Evolutionary conservation across 2,888 invertebrate species (phyloP), one percentile per base, ranked within the genome.

Genomic region (Acleris emargana): DNA sequence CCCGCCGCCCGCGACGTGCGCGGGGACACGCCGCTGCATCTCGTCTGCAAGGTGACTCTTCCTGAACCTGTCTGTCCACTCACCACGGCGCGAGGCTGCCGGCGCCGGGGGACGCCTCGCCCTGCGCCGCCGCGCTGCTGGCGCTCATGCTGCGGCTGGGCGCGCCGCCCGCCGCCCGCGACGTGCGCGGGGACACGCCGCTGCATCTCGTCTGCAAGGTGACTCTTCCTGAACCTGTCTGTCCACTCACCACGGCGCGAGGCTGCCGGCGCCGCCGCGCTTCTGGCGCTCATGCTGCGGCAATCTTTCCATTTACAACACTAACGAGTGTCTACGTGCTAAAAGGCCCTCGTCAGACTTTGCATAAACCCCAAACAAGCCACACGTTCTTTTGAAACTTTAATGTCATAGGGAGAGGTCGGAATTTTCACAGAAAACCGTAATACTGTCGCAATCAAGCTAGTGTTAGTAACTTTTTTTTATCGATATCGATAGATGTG

Each of bases 21-120:
- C 64, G 97, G 97, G 20, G 97, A 98, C 89, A 97, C 97, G 20
- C 96, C 98, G 13, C 93, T 99, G 58, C 98, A 98, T 83, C 93
- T 98, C 68, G 96, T 96, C 0, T 97, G 97, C 69, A 94, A 95
- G 85, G 95, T 95, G 5, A 66, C 25, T 25, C 1, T 22, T 4
- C 5, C 25, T 25, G 25, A 25, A n/a, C 5, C 25, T 1, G 0
- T 5, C 25, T 25, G 25, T 25, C 5, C 25, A 25, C 25, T 25
- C 25, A 25, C 25, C 0, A 25, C 64, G 5, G 0, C 25, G 25
- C 5, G 25, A 5, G 25, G 25, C 25, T 25, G 25, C n/a, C n/a
- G n/a, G n/a, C n/a, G 68, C 68, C 57, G 68, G n/a, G n/a, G n/a
- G n/a, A n/a, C n/a, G n/a, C n/a, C n/a, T n/a, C n/a, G n/a, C n/a